Conservation (phyloP, 2,888 invertebrate species). For the Dusona sp. region DNA sequence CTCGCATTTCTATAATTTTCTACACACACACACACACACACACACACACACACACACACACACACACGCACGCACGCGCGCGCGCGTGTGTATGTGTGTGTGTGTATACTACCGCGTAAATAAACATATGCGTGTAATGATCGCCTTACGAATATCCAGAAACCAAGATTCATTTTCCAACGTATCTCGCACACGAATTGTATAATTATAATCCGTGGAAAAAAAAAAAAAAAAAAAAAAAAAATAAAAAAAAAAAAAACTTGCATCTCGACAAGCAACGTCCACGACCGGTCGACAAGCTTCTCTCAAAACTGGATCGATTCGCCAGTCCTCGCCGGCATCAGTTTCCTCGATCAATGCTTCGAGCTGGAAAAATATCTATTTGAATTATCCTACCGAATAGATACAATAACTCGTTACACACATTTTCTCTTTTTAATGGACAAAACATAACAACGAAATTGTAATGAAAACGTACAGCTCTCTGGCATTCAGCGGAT, state of each 20-base stretch:
- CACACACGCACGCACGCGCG: too few species aligned
- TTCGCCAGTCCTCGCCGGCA: constrained; percentile 97
- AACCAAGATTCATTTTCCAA: not conserved
- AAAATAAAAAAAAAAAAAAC: constrained; percentile 53
- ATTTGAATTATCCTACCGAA: not conserved
- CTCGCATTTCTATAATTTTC: too few species aligned
- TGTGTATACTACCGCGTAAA: not conserved
- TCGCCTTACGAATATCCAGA: constrained; percentile 38
- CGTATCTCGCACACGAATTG: not conserved
- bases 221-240: too few species aligned
- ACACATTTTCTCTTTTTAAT: not conserved
- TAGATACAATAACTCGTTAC: too few species aligned
- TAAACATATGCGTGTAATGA: constrained; percentile 8
- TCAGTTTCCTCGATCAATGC: constrained; percentile 94
- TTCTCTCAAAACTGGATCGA: constrained; percentile 95
- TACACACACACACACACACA: too few species aligned
- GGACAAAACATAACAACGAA: not conserved
- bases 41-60: too few species aligned
- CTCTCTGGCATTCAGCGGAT: constrained; percentile 90
- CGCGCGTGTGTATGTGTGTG: too few species aligned
- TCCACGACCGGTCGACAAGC: constrained; percentile 95
- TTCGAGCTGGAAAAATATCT: constrained; percentile 87
- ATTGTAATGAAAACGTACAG: constrained; percentile 85
- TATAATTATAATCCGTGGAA: not conserved
- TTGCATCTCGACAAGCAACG: constrained; percentile 89